Evolutionary conservation across 2,113 vertebrate species (phyloP).

Genomic region (Plecotus auritus): DNA sequence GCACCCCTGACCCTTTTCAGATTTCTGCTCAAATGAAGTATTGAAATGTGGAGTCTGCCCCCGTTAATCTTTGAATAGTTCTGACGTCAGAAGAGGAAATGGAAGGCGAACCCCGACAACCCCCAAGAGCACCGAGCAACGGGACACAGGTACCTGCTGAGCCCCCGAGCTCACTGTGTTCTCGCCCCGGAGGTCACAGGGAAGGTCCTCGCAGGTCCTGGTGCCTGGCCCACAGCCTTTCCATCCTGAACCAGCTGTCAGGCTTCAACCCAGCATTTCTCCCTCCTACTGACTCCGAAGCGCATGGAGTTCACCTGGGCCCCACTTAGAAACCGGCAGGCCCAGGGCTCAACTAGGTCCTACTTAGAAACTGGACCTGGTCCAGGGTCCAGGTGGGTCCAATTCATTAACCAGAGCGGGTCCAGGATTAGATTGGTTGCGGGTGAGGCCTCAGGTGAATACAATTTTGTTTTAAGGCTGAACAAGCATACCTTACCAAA

Average conservation of each 20-base stretch:
- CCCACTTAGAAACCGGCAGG: neutral
- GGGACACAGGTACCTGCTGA: neutral
- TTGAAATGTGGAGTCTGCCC: neutral
- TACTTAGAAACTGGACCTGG: neutral
- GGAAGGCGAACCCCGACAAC: neutral
- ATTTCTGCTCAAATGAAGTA: neutral
- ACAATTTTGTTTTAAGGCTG: neutral
- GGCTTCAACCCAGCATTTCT: neutral
- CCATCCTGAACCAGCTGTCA: neutral
- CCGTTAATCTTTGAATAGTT: neutral
- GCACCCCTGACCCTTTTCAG: neutral
- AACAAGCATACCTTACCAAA: neutral
- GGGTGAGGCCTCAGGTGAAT: neutral
- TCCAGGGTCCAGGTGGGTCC: too few relatives aligned
- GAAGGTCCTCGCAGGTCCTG: neutral
- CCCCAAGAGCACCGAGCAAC: neutral
- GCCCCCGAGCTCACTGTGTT: neutral
- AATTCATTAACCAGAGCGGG: neutral
- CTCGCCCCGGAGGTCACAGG: fast-evolving
- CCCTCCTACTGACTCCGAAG: neutral
- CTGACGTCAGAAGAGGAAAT: neutral
- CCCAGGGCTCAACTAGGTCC: neutral
- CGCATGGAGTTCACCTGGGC: neutral
- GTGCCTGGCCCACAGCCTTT: neutral
- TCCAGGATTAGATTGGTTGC: neutral